phyloP scores from a whole-genome alignment of 2,888 invertebrate genomes.

The Spisula subtruncata region DNA sequence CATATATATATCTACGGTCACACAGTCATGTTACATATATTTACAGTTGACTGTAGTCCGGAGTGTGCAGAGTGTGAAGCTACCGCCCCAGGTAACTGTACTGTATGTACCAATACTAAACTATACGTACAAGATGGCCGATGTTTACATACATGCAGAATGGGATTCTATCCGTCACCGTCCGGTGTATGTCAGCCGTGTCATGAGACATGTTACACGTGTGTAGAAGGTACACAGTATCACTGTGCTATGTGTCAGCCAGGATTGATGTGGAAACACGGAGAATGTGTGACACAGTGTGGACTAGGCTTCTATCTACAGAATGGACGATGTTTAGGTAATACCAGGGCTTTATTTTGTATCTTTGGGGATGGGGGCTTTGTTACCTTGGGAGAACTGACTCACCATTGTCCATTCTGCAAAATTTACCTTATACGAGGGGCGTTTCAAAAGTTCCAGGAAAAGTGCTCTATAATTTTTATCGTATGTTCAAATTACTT shows the following conservation, averaged over 20 bases:
- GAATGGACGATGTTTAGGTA: constrained; percentile 78
- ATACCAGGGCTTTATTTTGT: neutral
- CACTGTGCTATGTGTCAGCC: constrained; percentile 81
- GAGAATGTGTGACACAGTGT: constrained; percentile 81
- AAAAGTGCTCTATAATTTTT: no score
- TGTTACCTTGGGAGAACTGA: no score
- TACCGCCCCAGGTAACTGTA: constrained; percentile 74
- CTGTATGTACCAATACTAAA: constrained; percentile 74
- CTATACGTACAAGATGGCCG: constrained; percentile 76
- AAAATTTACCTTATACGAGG: no score
- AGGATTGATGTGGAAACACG: constrained; percentile 79
- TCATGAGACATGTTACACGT: constrained; percentile 78
- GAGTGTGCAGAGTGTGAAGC: constrained; percentile 76
- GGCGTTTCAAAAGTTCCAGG: no score
- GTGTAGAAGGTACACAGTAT: constrained; percentile 74
- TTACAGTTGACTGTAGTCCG: constrained; percentile 76
- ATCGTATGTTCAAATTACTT: no score
- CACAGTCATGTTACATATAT: neutral
- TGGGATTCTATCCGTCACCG: constrained; percentile 71
- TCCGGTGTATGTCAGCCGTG: constrained; percentile 72
- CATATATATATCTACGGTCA: no score
- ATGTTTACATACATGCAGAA: constrained; percentile 79
- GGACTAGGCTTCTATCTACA: constrained; percentile 75
- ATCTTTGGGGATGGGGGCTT: neutral
- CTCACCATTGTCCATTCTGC: no score